These are phyloP conservation scores for Oncorhynchus gorbuscha DNA, from an alignment of 2,113 vertebrate genomes.

Conservation along the genomic window DNA sequence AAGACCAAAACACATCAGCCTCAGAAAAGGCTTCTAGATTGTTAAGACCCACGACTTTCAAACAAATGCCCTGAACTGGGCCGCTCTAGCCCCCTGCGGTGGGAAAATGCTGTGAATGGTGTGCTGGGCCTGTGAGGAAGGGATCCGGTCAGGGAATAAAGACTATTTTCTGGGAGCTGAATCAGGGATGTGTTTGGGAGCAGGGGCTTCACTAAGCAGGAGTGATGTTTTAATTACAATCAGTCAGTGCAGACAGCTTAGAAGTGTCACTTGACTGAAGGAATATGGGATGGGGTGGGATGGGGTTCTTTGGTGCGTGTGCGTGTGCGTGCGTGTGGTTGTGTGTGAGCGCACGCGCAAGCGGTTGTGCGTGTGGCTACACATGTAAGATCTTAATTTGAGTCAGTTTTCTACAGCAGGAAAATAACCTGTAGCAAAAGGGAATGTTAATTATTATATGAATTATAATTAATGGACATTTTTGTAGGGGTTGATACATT, in stretches of 20 bases:
- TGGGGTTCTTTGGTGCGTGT: background rate
- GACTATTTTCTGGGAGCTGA: constrained; percentile 42
- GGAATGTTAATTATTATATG: too few species aligned
- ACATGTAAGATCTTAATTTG: too few species aligned
- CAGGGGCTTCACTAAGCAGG: constrained; percentile 38
- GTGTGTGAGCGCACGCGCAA: background rate
- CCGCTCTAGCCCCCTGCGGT: constrained; percentile 59
- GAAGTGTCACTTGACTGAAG: background rate
- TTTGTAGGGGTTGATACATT: too few species aligned
- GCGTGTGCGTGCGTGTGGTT: background rate
- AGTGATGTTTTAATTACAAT: constrained; percentile 43
- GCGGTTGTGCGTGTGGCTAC: too few species aligned
- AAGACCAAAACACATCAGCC: constrained; percentile 29
- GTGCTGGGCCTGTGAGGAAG: constrained; percentile 51
- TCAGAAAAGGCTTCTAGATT: constrained; percentile 51
- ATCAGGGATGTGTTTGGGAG: constrained; percentile 42
- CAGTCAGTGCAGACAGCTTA: constrained; percentile 1
- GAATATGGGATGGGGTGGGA: background rate
- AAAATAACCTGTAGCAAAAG: too few species aligned
- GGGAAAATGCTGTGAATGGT: constrained; percentile 69
- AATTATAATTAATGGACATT: too few species aligned
- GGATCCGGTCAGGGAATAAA: constrained; percentile 23
- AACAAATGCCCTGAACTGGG: constrained; percentile 52
- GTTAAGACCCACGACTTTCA: constrained; percentile 39
- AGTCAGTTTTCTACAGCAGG: too few species aligned